Conservation (phyloP, 2,797 vertebrate species). For the Brachymystax lenok region DNA sequence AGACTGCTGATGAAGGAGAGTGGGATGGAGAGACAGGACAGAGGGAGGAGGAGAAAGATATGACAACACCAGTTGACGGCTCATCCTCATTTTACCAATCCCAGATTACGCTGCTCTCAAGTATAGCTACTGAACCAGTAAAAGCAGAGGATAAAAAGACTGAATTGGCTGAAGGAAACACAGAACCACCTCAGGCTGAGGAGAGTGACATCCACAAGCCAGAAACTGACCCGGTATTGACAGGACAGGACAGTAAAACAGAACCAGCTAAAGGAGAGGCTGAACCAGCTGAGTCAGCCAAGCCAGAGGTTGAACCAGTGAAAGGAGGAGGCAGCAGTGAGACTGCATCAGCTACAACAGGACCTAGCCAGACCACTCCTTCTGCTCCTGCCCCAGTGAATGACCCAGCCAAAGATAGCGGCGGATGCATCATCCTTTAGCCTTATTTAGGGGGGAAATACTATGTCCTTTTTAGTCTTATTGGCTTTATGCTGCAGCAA, state of each 20-base stretch:
- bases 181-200: not conserved
- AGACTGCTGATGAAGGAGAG: constrained; percentile 62
- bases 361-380: not conserved
- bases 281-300: constrained; percentile 24
- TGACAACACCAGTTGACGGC: not conserved
- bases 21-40: constrained; percentile 9
- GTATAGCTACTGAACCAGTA: not conserved
- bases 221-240: constrained; percentile 22
- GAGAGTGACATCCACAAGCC: not conserved
- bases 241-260: not conserved
- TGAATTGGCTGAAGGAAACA: not conserved
- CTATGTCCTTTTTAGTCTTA: no score
- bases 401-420: constrained; percentile 46
- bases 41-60: constrained; percentile 30
- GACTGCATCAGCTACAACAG: constrained; percentile 7
- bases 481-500: no score
- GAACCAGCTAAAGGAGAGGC: constrained; percentile 11
- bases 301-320: constrained; percentile 23
- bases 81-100: not conserved
- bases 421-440: constrained; percentile 68
- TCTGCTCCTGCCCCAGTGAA: not conserved
- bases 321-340: constrained; percentile 22
- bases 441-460: no score
- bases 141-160: not conserved
- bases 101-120: not conserved